phyloP scores from a whole-genome alignment of 2,113 vertebrate genomes.

The Nansenia antarctica region DNA sequence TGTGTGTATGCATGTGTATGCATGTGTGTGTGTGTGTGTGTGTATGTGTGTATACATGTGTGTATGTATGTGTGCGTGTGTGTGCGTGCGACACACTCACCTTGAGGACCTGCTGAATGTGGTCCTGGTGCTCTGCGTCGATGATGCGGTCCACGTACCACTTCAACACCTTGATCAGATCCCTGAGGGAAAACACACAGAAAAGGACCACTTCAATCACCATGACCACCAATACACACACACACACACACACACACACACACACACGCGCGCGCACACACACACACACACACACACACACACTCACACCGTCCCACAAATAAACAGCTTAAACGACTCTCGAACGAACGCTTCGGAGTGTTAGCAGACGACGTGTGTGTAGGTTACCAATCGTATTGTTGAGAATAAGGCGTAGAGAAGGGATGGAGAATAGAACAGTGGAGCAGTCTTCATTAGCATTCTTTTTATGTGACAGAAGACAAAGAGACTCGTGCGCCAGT shows the following conservation, averaged over 20 bases:
- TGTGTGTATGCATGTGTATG: too few relatives aligned
- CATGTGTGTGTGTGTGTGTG: neutral
- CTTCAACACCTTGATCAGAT: slow-evolving; percentile 97
- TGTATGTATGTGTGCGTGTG: neutral
- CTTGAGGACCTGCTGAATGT: slow-evolving; percentile 97
- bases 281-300: too few relatives aligned
- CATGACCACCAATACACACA: neutral
- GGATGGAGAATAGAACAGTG: neutral
- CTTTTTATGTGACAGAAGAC: too few relatives aligned
- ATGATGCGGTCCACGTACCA: slow-evolving; percentile 97
- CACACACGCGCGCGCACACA: too few relatives aligned
- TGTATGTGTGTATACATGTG: neutral
- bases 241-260: slow-evolving; percentile 21
- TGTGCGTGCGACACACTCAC: slow-evolving; percentile 66
- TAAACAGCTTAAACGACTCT: too few relatives aligned
- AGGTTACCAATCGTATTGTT: neutral
- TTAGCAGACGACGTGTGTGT: too few relatives aligned
- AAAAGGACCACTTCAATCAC: neutral
- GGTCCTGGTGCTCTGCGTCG: slow-evolving; percentile 93
- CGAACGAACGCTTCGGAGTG: too few relatives aligned
- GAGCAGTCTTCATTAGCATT: neutral
- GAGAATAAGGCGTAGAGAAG: neutral
- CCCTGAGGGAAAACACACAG: slow-evolving; percentile 71
- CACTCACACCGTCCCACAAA: too few relatives aligned
- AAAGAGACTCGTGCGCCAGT: neutral